Base-by-base conservation (phyloP, 2,888 invertebrate genomes). In the Mythimna vitellina region DNA sequence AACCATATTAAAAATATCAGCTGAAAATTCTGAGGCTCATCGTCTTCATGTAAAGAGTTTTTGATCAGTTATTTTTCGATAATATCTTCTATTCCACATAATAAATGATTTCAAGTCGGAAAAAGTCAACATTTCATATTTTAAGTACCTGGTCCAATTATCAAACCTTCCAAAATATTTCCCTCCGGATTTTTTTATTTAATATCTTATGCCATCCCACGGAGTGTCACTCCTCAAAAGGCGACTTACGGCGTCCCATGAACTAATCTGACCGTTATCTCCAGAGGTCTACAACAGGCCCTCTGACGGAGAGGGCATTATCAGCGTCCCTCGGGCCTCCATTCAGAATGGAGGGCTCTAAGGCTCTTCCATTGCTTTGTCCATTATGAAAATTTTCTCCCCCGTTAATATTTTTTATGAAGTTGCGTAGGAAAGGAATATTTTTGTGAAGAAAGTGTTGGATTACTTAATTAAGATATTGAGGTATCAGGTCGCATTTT, bases 291-390 rank as follows among this genome's bases (percentile, higher is more conserved):
- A 82, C 82, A 83, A 87, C 88, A 88, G 84, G 83, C 78, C 75
- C 88, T 87, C 87, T 84, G 89, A 92, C 87, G 89, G 86, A 89
- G 88, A 88, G 87, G 88, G 89, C 89, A 92, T 93, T 92, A 92
- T 91, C 90, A 88, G 84, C 72, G 80, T 90, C 91, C 91, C 91
- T 85, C 82, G 89, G 91, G 78, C 89, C 87, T 84, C 85, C 67
- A 84, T 85, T 85, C 85, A 84, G 67, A 67, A 53, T 70, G 46
- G 76, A 86, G 80, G 80, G 81, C 86, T 84, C 86, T 81, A 80
- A 80, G 81, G 85, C 79, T 82, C 72, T 80, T 74, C 78, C 76
- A 83, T 79, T 78, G 79, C 83, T 73, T 84, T 85, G 86, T 88
- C 84, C 87, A 88, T 89, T 90, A 90, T 89, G 88, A 85, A 89